A percentile compares a stretch with the other conserved stretches of the same genome.
These are phyloP conservation scores for Leucoraja ocellata DNA, from an alignment of 2,797 vertebrate genomes.

Conservation along the genomic window DNA sequence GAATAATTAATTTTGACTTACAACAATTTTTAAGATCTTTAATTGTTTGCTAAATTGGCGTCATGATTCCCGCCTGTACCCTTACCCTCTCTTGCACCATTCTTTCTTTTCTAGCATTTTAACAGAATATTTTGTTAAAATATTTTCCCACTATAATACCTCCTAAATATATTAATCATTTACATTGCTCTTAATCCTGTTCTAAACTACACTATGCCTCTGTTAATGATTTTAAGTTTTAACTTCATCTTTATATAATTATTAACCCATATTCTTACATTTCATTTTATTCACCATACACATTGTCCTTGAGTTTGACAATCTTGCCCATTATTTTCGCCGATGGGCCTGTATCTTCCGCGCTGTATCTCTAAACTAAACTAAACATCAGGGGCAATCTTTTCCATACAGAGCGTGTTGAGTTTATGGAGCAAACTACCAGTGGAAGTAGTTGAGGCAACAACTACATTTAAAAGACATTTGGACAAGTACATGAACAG, in stretches of 20 bases:
- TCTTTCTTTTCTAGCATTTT: background rate
- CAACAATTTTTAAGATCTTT: background rate
- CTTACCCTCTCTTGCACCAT: background rate
- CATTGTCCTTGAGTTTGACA: background rate
- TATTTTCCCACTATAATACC: background rate
- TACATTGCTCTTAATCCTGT: background rate
- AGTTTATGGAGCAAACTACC: too few relatives aligned
- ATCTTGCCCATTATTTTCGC: background rate
- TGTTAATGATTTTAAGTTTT: slow-evolving; percentile 4
- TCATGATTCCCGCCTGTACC: background rate
- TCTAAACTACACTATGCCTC: background rate
- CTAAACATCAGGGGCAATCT: too few relatives aligned
- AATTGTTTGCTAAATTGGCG: background rate
- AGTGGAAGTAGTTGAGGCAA: too few relatives aligned
- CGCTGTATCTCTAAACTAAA: too few relatives aligned
- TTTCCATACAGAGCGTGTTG: too few relatives aligned
- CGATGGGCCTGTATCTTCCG: too few relatives aligned
- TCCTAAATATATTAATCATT: background rate
- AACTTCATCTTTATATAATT: background rate
- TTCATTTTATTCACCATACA: too few relatives aligned
- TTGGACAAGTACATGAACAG: background rate
- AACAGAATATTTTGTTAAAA: background rate
- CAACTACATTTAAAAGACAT: too few relatives aligned
- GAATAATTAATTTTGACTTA: background rate
- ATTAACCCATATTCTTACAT: too few relatives aligned